Evolutionary conservation across 2,797 vertebrate species (phyloP), one percentile per base, ranked within the genome.

Genomic region (Chelmon rostratus): DNA sequence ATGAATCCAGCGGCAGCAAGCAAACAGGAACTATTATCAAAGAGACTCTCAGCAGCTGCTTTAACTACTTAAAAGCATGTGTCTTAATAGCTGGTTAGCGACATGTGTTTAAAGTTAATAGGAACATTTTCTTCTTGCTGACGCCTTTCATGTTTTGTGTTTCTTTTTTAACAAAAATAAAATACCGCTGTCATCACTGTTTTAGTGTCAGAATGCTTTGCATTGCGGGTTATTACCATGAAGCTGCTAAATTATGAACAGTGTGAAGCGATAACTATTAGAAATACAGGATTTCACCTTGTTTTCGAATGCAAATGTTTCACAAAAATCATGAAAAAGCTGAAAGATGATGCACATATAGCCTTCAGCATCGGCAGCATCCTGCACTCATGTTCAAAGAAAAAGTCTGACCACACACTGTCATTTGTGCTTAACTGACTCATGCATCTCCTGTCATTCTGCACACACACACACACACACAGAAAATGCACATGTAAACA

Each of bases 11-110:
- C 58, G 63, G 81, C 44, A 70, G 63, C 68, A 42, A 15, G 64
- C 21, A 16, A 63, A 47, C 16, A 76, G 76, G 69, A 79, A 31
- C 40, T 69, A 16, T 63, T 25, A 77, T 67, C 49, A 71, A 37
- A 79, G 73, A 35, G 78, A 75, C 68, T 77, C 58, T 62, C 10
- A 73, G 44, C 83, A 83, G 77, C 70, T 73, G 58, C 58, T 62
- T 25, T 4, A 5, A 50, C 56, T 72, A 56, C 56, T 38, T 52
- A 0, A 13, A 53, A 73, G 56, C 8, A 8, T 57, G 64, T 21
- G 44, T 25, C 25, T 31, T 25, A 21, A 15, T 33, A 35, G 54
- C 54, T 56, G 54, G 16, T 37, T 6, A n/a, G 19, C 2, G 19
- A 21, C 33, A 12, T 19, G 31, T 12, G 8, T 19, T 21, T 21